These are phyloP conservation scores for Erythrocebus patas DNA, from an alignment of 2,113 vertebrate species.

Conservation along the genomic window DNA sequence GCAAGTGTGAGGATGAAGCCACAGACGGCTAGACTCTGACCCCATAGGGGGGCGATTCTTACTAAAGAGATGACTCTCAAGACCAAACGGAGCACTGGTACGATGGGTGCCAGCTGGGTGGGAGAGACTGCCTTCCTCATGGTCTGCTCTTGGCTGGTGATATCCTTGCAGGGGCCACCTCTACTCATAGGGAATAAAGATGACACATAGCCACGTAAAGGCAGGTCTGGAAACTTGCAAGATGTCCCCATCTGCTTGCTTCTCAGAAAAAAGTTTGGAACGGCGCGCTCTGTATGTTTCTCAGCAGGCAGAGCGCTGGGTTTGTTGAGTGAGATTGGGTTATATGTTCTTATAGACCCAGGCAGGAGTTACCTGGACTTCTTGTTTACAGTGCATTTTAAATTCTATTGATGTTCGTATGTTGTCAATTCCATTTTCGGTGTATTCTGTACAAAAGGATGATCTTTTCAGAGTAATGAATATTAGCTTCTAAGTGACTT, in stretches of 20 bases:
- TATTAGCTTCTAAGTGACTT: not conserved
- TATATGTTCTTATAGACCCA: accelerated
- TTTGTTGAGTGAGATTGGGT: not conserved
- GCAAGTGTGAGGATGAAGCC: not conserved
- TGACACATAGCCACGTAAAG: not conserved
- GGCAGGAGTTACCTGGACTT: not conserved
- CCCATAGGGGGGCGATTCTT: not conserved
- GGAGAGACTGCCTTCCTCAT: not conserved
- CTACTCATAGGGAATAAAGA: not conserved
- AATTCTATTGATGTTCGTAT: not conserved
- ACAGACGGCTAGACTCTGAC: not conserved
- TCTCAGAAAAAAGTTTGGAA: not conserved
- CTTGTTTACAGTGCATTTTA: not conserved
- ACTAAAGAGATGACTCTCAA: not conserved
- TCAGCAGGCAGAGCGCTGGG: not conserved
- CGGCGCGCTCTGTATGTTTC: accelerated
- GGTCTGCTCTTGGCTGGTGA: not conserved
- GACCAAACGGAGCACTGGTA: not conserved
- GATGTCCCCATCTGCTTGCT: not conserved
- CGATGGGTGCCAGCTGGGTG: accelerated
- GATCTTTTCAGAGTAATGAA: not conserved
- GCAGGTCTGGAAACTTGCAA: too few relatives aligned
- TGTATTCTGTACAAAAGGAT: not conserved
- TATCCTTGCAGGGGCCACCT: not conserved
- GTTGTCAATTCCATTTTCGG: not conserved